Evolutionary conservation across 2,888 invertebrate species (phyloP).

Genomic region (Microplitis deprimator): DNA sequence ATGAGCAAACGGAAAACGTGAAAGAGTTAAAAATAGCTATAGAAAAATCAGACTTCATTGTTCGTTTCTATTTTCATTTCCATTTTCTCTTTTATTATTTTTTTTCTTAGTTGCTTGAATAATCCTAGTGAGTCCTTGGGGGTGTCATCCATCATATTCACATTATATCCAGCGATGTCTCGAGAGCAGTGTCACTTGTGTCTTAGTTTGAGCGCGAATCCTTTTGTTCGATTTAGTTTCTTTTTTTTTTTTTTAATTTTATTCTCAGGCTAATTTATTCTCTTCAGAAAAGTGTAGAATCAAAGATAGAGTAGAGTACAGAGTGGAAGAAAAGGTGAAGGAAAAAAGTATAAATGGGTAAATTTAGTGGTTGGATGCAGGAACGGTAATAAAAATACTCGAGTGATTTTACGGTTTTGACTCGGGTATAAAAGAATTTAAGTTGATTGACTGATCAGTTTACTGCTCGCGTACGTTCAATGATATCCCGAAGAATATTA

Average conservation of each 20-base stretch:
- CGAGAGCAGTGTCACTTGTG: constrained; percentile 22
- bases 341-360: not conserved
- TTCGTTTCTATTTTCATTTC: not conserved
- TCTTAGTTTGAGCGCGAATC: not conserved
- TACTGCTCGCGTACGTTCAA: constrained; percentile 36
- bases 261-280: constrained; percentile 26
- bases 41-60: constrained; percentile 25
- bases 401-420: constrained; percentile 30
- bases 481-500: constrained; percentile 40
- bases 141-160: constrained; percentile 27
- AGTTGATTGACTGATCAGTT: constrained; percentile 54
- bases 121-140: constrained; percentile 23
- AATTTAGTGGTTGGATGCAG: not conserved
- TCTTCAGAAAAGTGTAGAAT: not conserved
- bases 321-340: not conserved
- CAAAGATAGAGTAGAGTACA: not conserved
- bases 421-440: constrained; percentile 48
- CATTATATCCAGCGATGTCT: constrained; percentile 28
- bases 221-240: not conserved
- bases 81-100: not conserved
- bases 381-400: constrained; percentile 1
- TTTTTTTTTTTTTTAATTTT: constrained; percentile 26
- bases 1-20: not conserved
- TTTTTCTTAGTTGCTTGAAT: constrained; percentile 14
- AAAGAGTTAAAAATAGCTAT: constrained; percentile 8